phyloP scores from a whole-genome alignment of 30 jellyfish, hydroid and myxozoan genomes.

The Haliclystus octoradiatus region DNA sequence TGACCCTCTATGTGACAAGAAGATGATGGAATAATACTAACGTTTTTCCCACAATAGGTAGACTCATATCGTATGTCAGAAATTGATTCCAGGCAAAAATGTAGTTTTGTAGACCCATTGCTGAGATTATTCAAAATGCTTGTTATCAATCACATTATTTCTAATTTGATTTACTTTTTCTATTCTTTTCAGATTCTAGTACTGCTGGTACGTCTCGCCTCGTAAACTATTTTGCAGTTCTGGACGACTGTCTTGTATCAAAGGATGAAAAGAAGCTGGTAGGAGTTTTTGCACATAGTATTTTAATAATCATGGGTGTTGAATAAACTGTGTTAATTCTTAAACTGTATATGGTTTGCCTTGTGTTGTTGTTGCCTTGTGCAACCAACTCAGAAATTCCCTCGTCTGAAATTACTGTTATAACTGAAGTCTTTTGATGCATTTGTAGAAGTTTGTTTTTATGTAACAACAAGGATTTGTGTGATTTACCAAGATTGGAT shows the following conservation, averaged over 20 bases:
- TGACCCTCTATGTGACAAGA: too few species aligned
- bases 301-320: background rate
- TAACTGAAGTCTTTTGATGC: too few species aligned
- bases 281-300: background rate
- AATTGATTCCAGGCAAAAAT: too few species aligned
- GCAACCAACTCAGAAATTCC: conserved; percentile 2
- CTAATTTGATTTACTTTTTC: background rate
- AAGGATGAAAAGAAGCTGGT: conserved; percentile 83
- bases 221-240: conserved; percentile 65
- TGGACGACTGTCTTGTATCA: conserved; percentile 68
- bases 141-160: background rate
- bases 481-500: too few species aligned
- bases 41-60: too few species aligned
- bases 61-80: too few species aligned
- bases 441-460: too few species aligned
- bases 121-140: too few species aligned
- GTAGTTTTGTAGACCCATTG: too few species aligned
- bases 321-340: background rate
- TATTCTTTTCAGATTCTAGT: conserved; percentile 38
- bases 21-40: too few species aligned
- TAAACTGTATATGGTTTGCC: background rate
- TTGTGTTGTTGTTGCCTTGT: background rate
- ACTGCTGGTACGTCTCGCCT: conserved; percentile 80
- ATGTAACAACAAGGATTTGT: too few species aligned
- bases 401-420: too few species aligned